Evolutionary conservation across 2,888 invertebrate genomes (phyloP), one percentile per base, ranked within the genome.

Genomic region (Hirtodrosophila cameraria): DNA sequence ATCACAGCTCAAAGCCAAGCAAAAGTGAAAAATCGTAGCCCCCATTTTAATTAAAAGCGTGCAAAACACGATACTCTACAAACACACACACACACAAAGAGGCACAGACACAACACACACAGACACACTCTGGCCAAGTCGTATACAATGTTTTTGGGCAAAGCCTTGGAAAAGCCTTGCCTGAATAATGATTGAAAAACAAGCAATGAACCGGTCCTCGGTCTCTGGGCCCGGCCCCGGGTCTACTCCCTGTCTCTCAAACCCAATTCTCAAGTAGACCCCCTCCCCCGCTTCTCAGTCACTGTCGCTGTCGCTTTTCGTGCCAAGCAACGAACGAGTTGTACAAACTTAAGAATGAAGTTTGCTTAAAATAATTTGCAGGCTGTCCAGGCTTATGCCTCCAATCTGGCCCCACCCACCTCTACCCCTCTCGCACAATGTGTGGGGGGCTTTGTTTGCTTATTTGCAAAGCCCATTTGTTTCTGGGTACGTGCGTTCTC

Each of bases 151-250:
- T 75, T 75, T 77, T 68, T 52, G 64, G 73, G 78, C 54, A 79
- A 81, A 86, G 73, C 76, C 83, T 71, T 66, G 63, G 60, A 54
- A 81, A 81, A 81, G 77, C 84, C 84, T 85, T 75, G 74, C 76
- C 84, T 80, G 86, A 86, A 84, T 86, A 82, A 82, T 86, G 85
- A 86, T 82, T 84, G 86, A 86, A 86, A 79, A 82, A 84, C 86
- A 82, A 86, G 86, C 84, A 75, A 75, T 59, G 65, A 66, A 70
- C 62, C 50, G 36, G 57, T 42, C 52, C 16, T 52, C 31, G 30
- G 33, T 35, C 43, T 35, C 27, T 31, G 41, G 30, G 12, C 39
- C 46, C 12, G 27, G 38, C 48, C 28, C 48, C 15, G 15, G 53
- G 36, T 31, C 58, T 41, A 15, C n/a, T 27, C 13, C 25, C 15